Evolutionary conservation across 2,797 vertebrate genomes (phyloP).

Genomic region (Molossus molossus): DNA sequence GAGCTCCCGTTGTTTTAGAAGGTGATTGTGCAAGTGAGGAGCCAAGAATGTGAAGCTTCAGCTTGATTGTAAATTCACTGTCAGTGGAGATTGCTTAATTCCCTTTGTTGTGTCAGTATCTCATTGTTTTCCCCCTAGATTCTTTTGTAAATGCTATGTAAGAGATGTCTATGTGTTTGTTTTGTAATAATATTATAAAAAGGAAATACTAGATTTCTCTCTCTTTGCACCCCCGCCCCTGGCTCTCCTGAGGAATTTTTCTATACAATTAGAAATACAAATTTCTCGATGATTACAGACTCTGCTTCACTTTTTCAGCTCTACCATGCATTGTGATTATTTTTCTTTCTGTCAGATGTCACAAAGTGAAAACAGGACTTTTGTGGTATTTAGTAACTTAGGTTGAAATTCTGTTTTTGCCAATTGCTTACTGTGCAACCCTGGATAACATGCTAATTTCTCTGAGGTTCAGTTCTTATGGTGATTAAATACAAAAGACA

Average conservation of each 20-base stretch:
- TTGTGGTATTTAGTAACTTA: background rate
- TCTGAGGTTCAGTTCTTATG: background rate
- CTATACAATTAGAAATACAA: background rate
- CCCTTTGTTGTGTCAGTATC: background rate
- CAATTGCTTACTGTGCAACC: background rate
- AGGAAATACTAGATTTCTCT: background rate
- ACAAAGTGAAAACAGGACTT: background rate
- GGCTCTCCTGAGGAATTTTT: background rate
- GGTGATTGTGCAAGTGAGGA: background rate
- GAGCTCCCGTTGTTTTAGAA: background rate
- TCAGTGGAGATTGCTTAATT: background rate
- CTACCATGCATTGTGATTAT: background rate
- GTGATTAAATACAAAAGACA: background rate
- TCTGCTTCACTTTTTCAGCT: background rate
- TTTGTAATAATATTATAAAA: background rate
- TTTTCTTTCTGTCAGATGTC: background rate
- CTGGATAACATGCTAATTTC: background rate
- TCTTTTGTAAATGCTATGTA: background rate
- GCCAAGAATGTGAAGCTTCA: background rate
- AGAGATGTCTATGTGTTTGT: background rate
- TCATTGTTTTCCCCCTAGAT: background rate
- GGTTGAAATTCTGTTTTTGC: background rate
- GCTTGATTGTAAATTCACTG: background rate
- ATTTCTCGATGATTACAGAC: background rate
- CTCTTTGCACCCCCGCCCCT: rapidly evolving